These are phyloP conservation scores for Leucozona laternaria DNA, from an alignment of 2,888 invertebrate species.

Conservation along the genomic window DNA sequence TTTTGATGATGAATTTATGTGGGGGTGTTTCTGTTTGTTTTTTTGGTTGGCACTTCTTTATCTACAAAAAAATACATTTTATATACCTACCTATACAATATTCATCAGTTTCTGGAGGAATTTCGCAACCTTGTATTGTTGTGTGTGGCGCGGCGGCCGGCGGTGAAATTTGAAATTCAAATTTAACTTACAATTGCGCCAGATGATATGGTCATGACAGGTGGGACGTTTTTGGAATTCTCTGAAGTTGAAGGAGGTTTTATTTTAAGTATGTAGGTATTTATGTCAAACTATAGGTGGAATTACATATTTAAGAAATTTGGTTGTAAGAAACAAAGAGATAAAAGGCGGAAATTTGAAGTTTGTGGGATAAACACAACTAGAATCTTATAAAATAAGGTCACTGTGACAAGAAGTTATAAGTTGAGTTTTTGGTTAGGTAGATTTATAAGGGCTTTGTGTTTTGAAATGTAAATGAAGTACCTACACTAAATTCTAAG, in stretches of 20 bases:
- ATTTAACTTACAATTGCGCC: slow-evolving; percentile 59
- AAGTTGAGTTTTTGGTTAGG: neutral
- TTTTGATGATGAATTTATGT: slow-evolving; percentile 27
- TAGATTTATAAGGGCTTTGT: neutral
- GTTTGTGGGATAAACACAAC: neutral
- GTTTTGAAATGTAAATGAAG: too few species aligned
- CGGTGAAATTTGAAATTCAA: slow-evolving; percentile 53
- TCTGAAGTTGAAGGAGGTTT: slow-evolving; percentile 11
- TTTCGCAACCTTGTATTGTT: slow-evolving; percentile 40
- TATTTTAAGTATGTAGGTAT: too few species aligned
- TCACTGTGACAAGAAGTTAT: neutral
- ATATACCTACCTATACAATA: neutral
- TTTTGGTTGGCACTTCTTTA: slow-evolving; percentile 29
- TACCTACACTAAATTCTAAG: too few species aligned
- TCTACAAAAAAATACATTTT: neutral
- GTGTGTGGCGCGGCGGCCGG: too few species aligned
- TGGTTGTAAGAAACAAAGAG: slow-evolving; percentile 2
- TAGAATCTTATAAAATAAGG: neutral
- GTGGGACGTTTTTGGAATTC: slow-evolving; percentile 29
- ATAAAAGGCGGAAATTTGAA: neutral
- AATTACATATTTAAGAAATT: neutral
- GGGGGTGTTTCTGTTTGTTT: slow-evolving; percentile 31
- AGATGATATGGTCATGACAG: slow-evolving; percentile 44
- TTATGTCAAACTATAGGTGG: slow-evolving; percentile 9
- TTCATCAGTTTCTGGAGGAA: slow-evolving; percentile 37